These are phyloP conservation scores for Cheilosia grossa DNA, from an alignment of 2,888 invertebrate genomes.

Conservation along the genomic window DNA sequence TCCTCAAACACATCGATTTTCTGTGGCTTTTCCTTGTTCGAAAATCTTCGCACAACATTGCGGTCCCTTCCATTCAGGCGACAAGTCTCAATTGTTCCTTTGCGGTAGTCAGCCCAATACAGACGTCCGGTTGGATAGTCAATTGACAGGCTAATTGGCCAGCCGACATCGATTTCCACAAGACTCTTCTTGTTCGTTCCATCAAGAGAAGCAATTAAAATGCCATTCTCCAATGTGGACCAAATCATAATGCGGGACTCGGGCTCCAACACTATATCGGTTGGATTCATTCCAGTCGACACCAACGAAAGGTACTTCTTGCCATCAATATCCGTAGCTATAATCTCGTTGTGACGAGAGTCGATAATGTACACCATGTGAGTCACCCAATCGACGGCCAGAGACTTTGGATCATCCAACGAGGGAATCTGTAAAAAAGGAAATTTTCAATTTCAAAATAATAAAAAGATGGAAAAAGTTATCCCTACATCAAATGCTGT, in stretches of 20 bases:
- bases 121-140: constrained; percentile 89
- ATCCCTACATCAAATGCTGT: constrained; percentile 81
- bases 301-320: constrained; percentile 81
- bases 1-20: constrained; percentile 91
- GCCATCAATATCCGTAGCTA: constrained; percentile 82
- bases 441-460: neutral
- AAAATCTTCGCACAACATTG: constrained; percentile 85
- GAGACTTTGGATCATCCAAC: constrained; percentile 88
- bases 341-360: constrained; percentile 82
- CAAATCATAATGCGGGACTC: constrained; percentile 87
- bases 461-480: neutral
- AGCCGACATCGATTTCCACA: constrained; percentile 86
- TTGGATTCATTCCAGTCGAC: constrained; percentile 86
- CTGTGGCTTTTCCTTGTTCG: constrained; percentile 86
- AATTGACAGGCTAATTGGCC: constrained; percentile 90
- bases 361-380: constrained; percentile 89
- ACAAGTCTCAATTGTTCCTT: constrained; percentile 88
- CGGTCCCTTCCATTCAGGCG: constrained; percentile 88
- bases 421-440: constrained; percentile 83
- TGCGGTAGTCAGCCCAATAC: constrained; percentile 94
- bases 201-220: constrained; percentile 87
- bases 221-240: constrained; percentile 89
- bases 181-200: constrained; percentile 86
- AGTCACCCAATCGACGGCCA: constrained; percentile 89
- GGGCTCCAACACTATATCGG: constrained; percentile 88